These are phyloP conservation scores for Acromyrmex charruanus DNA, from an alignment of 1,140 invertebrate species.

Conservation along the genomic window DNA sequence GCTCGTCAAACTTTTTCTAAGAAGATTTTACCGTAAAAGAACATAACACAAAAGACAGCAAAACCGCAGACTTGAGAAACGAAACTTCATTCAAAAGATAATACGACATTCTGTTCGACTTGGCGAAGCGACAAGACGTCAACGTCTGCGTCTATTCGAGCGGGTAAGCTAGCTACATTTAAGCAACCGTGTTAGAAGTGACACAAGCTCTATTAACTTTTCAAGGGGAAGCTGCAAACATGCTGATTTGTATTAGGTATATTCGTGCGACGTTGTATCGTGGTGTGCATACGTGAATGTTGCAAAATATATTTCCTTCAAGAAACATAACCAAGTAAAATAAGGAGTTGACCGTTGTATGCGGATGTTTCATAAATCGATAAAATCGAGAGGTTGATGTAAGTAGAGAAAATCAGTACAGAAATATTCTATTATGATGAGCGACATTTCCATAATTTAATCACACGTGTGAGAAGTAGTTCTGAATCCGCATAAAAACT, in stretches of 20 bases:
- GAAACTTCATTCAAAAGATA: constrained; percentile 49
- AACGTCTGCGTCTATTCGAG: constrained; percentile 22
- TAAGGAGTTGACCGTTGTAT: background rate
- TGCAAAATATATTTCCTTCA: background rate
- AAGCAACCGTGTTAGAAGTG: constrained; percentile 39
- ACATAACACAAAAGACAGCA: background rate
- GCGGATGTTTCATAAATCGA: background rate
- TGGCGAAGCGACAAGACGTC: constrained; percentile 30
- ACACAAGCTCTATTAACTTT: constrained; percentile 49
- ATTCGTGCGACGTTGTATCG: background rate
- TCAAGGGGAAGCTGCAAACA: constrained; percentile 36
- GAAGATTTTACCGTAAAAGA: constrained; percentile 28
- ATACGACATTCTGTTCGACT: constrained; percentile 37
- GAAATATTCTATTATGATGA: background rate
- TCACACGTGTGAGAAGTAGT: background rate
- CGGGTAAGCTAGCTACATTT: constrained; percentile 33
- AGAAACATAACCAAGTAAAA: background rate
- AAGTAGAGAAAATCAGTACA: background rate
- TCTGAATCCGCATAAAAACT: constrained; percentile 5
- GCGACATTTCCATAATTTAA: constrained; percentile 3
- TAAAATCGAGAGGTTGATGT: background rate
- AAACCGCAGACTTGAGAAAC: constrained; percentile 42
- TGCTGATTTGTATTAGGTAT: constrained; percentile 50
- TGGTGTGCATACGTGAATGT: constrained; percentile 1
- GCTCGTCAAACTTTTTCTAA: constrained; percentile 22